These are phyloP conservation scores for Drepana falcataria DNA, from an alignment of 2,888 invertebrate species.

Conservation along the genomic window DNA sequence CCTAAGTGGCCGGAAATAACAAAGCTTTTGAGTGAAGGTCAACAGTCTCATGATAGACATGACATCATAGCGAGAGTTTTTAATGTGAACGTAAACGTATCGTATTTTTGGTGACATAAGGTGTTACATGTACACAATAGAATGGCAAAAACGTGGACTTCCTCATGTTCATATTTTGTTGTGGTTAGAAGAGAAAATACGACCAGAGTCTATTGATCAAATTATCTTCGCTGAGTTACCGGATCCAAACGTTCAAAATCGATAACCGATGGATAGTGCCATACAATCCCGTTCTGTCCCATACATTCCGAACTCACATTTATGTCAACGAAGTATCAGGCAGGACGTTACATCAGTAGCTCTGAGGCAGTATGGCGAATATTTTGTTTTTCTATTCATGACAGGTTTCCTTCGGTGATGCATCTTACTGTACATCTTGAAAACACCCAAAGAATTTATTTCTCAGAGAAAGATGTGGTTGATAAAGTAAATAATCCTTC, in stretches of 20 bases:
- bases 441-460: slow-evolving; percentile 9
- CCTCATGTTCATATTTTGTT: slow-evolving; percentile 18
- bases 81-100: slow-evolving; percentile 23
- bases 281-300: not conserved
- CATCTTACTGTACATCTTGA: slow-evolving; percentile 16
- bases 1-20: slow-evolving; percentile 26
- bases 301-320: too few relatives aligned
- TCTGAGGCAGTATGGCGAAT: slow-evolving; percentile 13
- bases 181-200: slow-evolving; percentile 18
- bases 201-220: slow-evolving; percentile 19
- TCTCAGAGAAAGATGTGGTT: not conserved
- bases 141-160: slow-evolving; percentile 24
- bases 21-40: slow-evolving; percentile 15
- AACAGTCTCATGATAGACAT: slow-evolving; percentile 25
- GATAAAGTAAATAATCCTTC: not conserved
- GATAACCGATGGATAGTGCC: slow-evolving; percentile 9
- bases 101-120: slow-evolving; percentile 19
- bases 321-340: not conserved
- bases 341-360: slow-evolving; percentile 8
- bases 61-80: slow-evolving; percentile 28
- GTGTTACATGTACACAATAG: slow-evolving; percentile 19
- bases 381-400: slow-evolving; percentile 13
- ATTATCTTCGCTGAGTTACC: slow-evolving; percentile 26
- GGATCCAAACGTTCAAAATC: slow-evolving; percentile 10
- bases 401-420: slow-evolving; percentile 13